Evolutionary conservation across 2,113 vertebrate genomes (phyloP), one percentile per base, ranked within the genome.

Genomic region (Mus spicilegus): DNA sequence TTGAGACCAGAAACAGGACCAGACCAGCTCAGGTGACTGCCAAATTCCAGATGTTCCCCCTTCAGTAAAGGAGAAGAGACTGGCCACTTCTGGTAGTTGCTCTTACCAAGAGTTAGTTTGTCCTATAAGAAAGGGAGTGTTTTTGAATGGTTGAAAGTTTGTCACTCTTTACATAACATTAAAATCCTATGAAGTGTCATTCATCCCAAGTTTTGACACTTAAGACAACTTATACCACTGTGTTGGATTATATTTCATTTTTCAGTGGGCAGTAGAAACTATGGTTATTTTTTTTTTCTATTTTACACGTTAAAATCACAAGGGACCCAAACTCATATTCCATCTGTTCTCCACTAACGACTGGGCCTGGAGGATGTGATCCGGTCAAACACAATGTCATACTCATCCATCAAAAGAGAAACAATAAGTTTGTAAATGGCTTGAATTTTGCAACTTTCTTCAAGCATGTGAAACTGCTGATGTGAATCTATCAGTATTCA

Each of bases 11-110:
- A 96, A 97, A 96, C 33, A 46, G 28, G 81, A 85, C 76, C 86
- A 92, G 76, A 88, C n/a, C n/a, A 85, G 75, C 51, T 91, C 46
- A 49, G 54, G 22, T 39, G 85, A 76, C 67, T 88, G 51, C 80
- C 0, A 0, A 92, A 49, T 93, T 96, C 95, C 96, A 97, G 93
- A 96, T 92, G 91, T 95, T 75, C 58, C 70, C 76, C 24, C 69
- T 51, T 95, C 20, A 24, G 42, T 33, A 95, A 54, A 75, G 30
- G 39, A 85, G 90, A 54, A 67, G 67, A n/a, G 69, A 65, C 3
- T 76, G 91, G 84, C 81, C 70, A 95, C 24, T 85, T 94, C 49
- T 80, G 73, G 70, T 11, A 63, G 56, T 20, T 73, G 30, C n/a
- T 89, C 81, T 96, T 76, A 81, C 90, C 91, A 85, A 91, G 75